Conservation (phyloP, 2,888 invertebrate species). For the Melinopterus prodromus region DNA sequence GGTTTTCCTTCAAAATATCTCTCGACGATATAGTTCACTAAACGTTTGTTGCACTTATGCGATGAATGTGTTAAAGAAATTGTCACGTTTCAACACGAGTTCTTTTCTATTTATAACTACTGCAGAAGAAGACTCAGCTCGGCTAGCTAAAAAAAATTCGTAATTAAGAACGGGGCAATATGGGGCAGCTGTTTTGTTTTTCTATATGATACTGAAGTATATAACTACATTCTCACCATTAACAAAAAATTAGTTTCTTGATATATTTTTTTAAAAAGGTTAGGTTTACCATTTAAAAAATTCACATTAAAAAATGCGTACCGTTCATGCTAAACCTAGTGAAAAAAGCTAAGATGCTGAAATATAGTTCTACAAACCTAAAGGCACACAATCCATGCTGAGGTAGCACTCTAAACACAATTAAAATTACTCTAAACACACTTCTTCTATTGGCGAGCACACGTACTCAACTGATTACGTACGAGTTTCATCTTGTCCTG, state of each 20-base stretch:
- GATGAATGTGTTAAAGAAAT: slow-evolving; percentile 17
- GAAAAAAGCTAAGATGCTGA: slow-evolving; percentile 11
- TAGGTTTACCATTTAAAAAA: background rate
- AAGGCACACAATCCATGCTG: slow-evolving; percentile 8
- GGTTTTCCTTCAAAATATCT: slow-evolving; percentile 5
- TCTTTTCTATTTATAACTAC: slow-evolving; percentile 6
- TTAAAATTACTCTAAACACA: background rate
- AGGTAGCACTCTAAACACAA: slow-evolving; percentile 5
- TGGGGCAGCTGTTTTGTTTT: too few species aligned
- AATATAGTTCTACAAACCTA: slow-evolving; percentile 8
- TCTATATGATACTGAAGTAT: too few species aligned
- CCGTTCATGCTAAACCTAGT: background rate
- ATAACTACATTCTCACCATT: too few species aligned
- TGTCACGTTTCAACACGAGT: slow-evolving; percentile 8
- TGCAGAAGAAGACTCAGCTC: background rate
- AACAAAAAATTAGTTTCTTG: too few species aligned
- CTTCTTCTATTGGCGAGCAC: background rate
- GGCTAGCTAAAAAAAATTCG: background rate
- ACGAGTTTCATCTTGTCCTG: background rate
- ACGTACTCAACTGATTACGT: background rate
- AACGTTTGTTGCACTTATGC: background rate
- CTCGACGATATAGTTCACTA: slow-evolving; percentile 7
- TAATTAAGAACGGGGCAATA: slow-evolving; percentile 6
- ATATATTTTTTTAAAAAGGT: slow-evolving; percentile 8
- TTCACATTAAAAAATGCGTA: too few species aligned